These are phyloP conservation scores for Drosophila kurseongensis DNA, from an alignment of 1,140 invertebrate species.

Conservation along the genomic window DNA sequence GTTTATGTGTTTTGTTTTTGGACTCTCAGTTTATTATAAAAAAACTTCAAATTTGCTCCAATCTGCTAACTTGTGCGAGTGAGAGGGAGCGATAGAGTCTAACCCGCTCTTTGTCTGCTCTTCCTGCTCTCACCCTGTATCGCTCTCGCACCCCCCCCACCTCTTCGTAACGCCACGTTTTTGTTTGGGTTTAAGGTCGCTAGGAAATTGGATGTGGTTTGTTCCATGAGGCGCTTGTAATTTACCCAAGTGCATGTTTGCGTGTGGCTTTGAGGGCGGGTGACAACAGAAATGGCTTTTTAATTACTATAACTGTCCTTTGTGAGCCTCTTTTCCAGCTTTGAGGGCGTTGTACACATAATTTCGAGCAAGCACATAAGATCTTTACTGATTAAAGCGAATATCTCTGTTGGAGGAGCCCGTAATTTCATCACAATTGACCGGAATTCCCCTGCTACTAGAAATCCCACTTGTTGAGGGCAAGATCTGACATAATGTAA, in stretches of 20 bases:
- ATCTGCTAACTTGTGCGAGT: slow-evolving; percentile 11
- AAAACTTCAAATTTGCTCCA: slow-evolving; percentile 32
- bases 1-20: slow-evolving; percentile 28
- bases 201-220: slow-evolving; percentile 45
- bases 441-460: slow-evolving; percentile 12
- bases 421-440: slow-evolving; percentile 35
- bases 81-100: neutral
- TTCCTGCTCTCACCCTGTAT: slow-evolving; percentile 4
- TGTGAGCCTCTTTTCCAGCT: slow-evolving; percentile 26
- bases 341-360: slow-evolving; percentile 48
- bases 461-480: slow-evolving; percentile 8
- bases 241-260: slow-evolving; percentile 40
- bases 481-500: neutral
- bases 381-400: slow-evolving; percentile 49
- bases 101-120: slow-evolving; percentile 11
- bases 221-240: slow-evolving; percentile 24
- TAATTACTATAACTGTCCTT: slow-evolving; percentile 63
- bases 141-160: slow-evolving; percentile 3
- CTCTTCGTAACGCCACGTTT: slow-evolving; percentile 19
- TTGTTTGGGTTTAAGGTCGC: slow-evolving; percentile 54
- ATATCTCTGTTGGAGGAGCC: slow-evolving; percentile 1
- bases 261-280: slow-evolving; percentile 1
- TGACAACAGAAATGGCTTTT: slow-evolving; percentile 64
- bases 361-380: slow-evolving; percentile 54
- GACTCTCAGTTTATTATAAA: slow-evolving; percentile 20